Evolutionary conservation across 2,888 invertebrate genomes (phyloP), one percentile per base, ranked within the genome.

Genomic region (Pelosia muscerda): DNA sequence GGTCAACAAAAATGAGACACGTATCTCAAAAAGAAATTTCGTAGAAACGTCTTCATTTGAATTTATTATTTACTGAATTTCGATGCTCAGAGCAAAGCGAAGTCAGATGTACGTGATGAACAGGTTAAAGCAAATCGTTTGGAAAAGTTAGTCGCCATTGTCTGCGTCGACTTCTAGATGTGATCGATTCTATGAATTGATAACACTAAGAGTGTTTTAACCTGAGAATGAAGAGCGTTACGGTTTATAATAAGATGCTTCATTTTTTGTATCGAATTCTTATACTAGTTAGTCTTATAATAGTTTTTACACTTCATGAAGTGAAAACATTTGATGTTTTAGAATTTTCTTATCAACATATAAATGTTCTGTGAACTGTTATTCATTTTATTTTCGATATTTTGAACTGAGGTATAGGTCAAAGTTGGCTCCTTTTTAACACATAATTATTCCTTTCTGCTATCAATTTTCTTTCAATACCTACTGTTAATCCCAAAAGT

Each of bases 41-140:
- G 71, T 70, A 22, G 54, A 73, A 31, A 75, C 74, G 70, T 76
- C 83, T 78, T 83, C 84, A 87, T 89, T 88, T 85, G 88, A 87
- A 86, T 87, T n/a, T n/a, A n/a, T n/a, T 84, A 87, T 84, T 80
- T 81, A 75, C 77, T 77, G 85, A 88, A 86, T 88, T 87, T 83
- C 84, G 74, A 78, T 79, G 81, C 82, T 70, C 71, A 78, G 81
- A 83, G 86, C 88, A 87, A 87, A 87, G 86, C 78, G 81, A 72
- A 73, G 78, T 74, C 80, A 77, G 71, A 74, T 71, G 77, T 75
- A 85, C 88, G 89, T 89, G 89, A 88, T 82, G 83, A 81, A 82
- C 79, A 83, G 88, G 83, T 84, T 77, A 80, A 82, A 83, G 76
- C 74, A 85, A 84, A 86, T 83, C 85, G 85, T 73, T 82, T 72